A percentile compares a stretch with the other conserved stretches of the same genome.
These are phyloP conservation scores for Poeciliopsis retropinna DNA, from an alignment of 2,113 vertebrate species.

Conservation along the genomic window DNA sequence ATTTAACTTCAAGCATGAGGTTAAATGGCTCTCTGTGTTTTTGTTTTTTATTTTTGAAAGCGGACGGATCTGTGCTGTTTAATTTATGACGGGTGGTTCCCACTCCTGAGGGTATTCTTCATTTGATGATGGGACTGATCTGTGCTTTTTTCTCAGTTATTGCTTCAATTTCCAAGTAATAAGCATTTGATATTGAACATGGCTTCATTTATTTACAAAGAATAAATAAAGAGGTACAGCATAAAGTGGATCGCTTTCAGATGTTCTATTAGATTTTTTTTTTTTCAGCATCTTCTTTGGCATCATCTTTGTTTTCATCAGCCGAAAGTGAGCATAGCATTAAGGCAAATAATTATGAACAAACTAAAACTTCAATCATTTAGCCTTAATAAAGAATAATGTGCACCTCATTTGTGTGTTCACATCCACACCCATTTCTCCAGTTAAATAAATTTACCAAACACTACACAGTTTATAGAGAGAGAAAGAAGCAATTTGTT, in stretches of 20 bases:
- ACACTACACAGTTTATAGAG: no score
- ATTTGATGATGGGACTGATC: slow-evolving; percentile 15
- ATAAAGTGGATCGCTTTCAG: not conserved
- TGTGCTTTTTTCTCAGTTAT: not conserved
- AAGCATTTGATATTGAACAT: not conserved
- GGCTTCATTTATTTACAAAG: not conserved
- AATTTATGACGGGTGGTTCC: slow-evolving; percentile 58
- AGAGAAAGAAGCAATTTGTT: no score
- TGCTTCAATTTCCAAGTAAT: not conserved
- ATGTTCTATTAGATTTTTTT: no score
- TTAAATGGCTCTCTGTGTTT: slow-evolving; percentile 53
- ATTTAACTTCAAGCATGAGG: slow-evolving; percentile 37
- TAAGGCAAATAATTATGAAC: no score
- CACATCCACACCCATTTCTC: no score
- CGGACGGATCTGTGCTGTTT: slow-evolving; percentile 43
- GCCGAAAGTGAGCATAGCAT: no score
- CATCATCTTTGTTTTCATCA: no score
- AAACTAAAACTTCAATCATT: no score
- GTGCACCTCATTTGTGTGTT: no score
- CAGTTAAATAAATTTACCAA: no score
- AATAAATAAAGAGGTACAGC: not conserved
- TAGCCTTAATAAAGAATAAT: no score
- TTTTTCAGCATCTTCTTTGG: no score
- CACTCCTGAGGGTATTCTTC: slow-evolving; percentile 45
- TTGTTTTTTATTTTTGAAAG: slow-evolving; percentile 17